Evolutionary conservation across 2,888 invertebrate genomes (phyloP).

Genomic region (Micoletzkya japonica): DNA sequence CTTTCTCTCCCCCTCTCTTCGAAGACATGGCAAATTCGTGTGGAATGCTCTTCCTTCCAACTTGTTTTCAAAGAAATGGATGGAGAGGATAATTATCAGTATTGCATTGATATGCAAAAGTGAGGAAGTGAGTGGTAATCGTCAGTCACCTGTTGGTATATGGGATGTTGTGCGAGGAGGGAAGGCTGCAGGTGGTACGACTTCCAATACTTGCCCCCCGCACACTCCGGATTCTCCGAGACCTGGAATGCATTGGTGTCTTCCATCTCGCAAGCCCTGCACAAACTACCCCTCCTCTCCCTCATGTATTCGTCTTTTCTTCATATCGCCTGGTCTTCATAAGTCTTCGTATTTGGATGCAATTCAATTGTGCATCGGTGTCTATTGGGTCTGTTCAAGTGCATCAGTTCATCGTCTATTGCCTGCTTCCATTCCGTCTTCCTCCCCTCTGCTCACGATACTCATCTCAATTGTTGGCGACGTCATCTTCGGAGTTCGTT

Average conservation of each 20-base stretch:
- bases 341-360: background rate
- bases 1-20: too few relatives aligned
- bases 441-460: too few relatives aligned
- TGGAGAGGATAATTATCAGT: background rate
- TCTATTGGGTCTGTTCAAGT: background rate
- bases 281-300: background rate
- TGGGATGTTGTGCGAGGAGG: conserved; percentile 41
- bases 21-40: too few relatives aligned
- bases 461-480: too few relatives aligned
- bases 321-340: too few relatives aligned
- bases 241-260: conserved; percentile 34
- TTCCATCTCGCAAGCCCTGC: background rate
- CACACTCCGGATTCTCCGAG: conserved; percentile 47
- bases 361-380: background rate
- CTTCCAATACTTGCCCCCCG: conserved; percentile 52
- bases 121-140: too few relatives aligned
- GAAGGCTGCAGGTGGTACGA: conserved; percentile 51
- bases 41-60: too few relatives aligned
- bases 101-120: too few relatives aligned
- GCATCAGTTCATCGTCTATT: too few relatives aligned
- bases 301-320: too few relatives aligned
- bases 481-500: too few relatives aligned
- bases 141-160: conserved; percentile 46
- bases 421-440: too few relatives aligned
- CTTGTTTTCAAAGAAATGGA: background rate